These are phyloP conservation scores for Sphaeridia pumilis DNA, from an alignment of 2,888 invertebrate genomes.

Conservation along the genomic window DNA sequence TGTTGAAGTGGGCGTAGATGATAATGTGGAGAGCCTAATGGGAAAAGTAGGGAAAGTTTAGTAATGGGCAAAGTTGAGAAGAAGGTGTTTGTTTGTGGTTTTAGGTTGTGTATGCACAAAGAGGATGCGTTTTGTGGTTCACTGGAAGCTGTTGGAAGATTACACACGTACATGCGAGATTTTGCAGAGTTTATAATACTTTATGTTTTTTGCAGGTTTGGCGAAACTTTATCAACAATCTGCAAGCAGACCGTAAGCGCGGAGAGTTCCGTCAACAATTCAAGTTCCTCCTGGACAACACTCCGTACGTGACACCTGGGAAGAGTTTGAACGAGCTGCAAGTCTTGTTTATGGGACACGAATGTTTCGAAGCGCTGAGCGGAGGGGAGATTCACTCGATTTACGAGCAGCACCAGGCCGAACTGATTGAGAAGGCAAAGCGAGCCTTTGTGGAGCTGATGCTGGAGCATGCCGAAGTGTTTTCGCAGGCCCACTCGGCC, in stretches of 20 bases:
- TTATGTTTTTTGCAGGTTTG: slow-evolving; percentile 46
- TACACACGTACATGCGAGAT: too few relatives aligned
- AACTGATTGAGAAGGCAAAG: slow-evolving; percentile 71
- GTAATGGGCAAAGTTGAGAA: too few relatives aligned
- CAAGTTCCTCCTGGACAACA: slow-evolving; percentile 81
- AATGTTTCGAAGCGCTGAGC: slow-evolving; percentile 82
- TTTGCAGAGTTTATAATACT: too few relatives aligned
- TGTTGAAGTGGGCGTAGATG: too few relatives aligned
- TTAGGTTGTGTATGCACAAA: too few relatives aligned
- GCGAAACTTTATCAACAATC: slow-evolving; percentile 76
- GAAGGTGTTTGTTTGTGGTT: too few relatives aligned
- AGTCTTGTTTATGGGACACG: slow-evolving; percentile 74
- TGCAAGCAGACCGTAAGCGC: slow-evolving; percentile 83
- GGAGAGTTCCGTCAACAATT: slow-evolving; percentile 94
- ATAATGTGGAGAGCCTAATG: too few relatives aligned
- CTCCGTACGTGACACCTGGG: slow-evolving; percentile 77
- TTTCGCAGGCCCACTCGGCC: slow-evolving; percentile 83
- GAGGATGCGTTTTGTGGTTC: too few relatives aligned
- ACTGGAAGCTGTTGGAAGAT: too few relatives aligned
- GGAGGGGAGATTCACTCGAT: slow-evolving; percentile 83
- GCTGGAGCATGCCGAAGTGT: slow-evolving; percentile 82
- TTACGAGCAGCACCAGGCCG: slow-evolving; percentile 85
- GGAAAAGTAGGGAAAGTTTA: too few relatives aligned
- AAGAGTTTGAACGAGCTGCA: slow-evolving; percentile 34
- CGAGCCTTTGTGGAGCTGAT: slow-evolving; percentile 57